Evolutionary conservation across 2,113 vertebrate species (phyloP).

Genomic region (Eolophus roseicapilla): DNA sequence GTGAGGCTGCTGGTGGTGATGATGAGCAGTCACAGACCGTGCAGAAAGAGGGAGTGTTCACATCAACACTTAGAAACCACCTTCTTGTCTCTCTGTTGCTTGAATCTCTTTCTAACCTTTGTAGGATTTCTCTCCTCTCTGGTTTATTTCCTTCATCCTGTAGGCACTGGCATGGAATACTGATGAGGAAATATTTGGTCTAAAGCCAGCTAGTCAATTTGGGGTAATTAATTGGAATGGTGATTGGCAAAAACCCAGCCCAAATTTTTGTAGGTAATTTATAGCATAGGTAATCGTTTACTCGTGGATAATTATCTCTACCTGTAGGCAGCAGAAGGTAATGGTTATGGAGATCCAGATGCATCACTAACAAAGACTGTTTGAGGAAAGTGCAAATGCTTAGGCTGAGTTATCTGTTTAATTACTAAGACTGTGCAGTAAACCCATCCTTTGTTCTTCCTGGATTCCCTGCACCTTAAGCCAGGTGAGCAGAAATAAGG

Average conservation of each 20-base stretch:
- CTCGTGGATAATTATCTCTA: slow-evolving; percentile 67
- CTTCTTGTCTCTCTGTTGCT: background rate
- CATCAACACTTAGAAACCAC: background rate
- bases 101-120: background rate
- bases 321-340: slow-evolving; percentile 59
- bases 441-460: background rate
- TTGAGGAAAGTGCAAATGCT: slow-evolving; percentile 27
- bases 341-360: slow-evolving; percentile 59
- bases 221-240: slow-evolving; percentile 72
- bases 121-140: background rate
- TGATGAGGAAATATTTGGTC: slow-evolving; percentile 63
- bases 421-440: background rate
- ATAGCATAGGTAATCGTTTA: slow-evolving; percentile 65
- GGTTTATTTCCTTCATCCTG: slow-evolving; percentile 42
- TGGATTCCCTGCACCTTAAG: background rate
- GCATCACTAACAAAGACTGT: background rate
- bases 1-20: background rate
- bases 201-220: slow-evolving; percentile 62
- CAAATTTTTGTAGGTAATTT: slow-evolving; percentile 74
- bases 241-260: slow-evolving; percentile 72
- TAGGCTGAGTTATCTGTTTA: slow-evolving; percentile 55
- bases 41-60: background rate
- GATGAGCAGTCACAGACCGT: background rate
- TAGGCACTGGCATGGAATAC: slow-evolving; percentile 36
- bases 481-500: background rate